Evolutionary conservation across 2,797 vertebrate genomes (phyloP), one percentile per base, ranked within the genome.

Genomic region (Platalea minor): DNA sequence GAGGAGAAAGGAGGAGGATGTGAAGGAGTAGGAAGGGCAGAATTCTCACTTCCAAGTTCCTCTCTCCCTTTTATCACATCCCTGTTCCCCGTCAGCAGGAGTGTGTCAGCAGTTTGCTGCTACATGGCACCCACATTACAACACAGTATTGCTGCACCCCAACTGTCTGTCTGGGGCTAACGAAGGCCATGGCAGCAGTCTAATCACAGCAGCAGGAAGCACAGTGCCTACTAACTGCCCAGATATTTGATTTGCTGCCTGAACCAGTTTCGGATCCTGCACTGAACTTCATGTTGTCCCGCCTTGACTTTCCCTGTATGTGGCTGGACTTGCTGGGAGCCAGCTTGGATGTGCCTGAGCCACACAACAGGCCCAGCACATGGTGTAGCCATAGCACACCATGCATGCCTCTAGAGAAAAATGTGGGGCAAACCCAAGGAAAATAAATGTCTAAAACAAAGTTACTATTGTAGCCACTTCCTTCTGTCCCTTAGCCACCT

Each of bases 111-210:
- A 69, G 7, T 23, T 39, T 51, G 29, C 31, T 63, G 11, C 18
- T 56, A 7, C 0, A 0, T 37, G 37, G 31, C 64, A 65, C 21
- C 25, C 48, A 7, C 21, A 5, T 17, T 28, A 5, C n/a, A 24
- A 7, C 1, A 3, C 2, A 4, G 4, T 11, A 5, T 6, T 37
- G 15, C 7, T 13, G 24, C n/a, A 46, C 13, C 17, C 21, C 56
- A 29, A 0, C 5, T 48, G 20, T 37, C 41, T 31, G 15, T 59
- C 33, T 57, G 25, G 48, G 46, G 20, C 65, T 77, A 56, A 15
- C 0, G 0, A 43, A 39, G 65, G 23, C 51, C 29, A 19, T 15
- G 60, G 12, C 21, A 78, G 28, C 59, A 61, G 45, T 14, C 3
- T 12, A 18, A 15, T 29, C 31, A 53, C 45, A 35, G 13, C 63